Conservation (phyloP, 2,113 vertebrate species). For the Leptocoma aspasia region DNA sequence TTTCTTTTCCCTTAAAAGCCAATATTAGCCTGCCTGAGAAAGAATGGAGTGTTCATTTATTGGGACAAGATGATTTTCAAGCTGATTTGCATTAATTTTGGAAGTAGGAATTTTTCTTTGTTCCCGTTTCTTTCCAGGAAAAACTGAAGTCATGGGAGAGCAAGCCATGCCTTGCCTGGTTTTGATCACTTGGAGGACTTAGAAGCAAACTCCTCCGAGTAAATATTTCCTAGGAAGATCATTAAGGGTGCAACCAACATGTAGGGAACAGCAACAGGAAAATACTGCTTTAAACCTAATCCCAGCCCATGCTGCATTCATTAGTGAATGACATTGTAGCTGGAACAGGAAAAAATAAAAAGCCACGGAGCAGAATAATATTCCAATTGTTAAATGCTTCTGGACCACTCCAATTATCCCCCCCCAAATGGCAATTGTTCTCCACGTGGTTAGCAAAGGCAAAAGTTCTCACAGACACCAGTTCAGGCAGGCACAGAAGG, state of each 20-base stretch:
- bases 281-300: conserved; percentile 44
- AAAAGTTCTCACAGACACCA: background rate
- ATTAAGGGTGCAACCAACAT: conserved; percentile 44
- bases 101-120: background rate
- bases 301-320: conserved; percentile 41
- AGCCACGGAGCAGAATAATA: background rate
- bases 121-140: background rate
- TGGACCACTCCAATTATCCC: background rate
- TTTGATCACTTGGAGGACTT: conserved; percentile 48
- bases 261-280: conserved; percentile 46
- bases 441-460: background rate
- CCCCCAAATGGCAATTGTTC: background rate
- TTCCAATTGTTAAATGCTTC: background rate
- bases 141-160: background rate
- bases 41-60: background rate
- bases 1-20: background rate
- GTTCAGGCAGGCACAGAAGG: background rate
- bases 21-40: background rate
- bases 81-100: conserved; percentile 13
- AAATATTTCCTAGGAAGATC: conserved; percentile 62
- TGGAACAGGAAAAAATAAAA: background rate
- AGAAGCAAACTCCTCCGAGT: conserved; percentile 47
- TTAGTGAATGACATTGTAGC: conserved; percentile 31
- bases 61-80: background rate
- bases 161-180: conserved; percentile 2